Evolutionary conservation across 2,113 vertebrate genomes (phyloP).

Genomic region (Phyllopteryx taeniolatus): DNA sequence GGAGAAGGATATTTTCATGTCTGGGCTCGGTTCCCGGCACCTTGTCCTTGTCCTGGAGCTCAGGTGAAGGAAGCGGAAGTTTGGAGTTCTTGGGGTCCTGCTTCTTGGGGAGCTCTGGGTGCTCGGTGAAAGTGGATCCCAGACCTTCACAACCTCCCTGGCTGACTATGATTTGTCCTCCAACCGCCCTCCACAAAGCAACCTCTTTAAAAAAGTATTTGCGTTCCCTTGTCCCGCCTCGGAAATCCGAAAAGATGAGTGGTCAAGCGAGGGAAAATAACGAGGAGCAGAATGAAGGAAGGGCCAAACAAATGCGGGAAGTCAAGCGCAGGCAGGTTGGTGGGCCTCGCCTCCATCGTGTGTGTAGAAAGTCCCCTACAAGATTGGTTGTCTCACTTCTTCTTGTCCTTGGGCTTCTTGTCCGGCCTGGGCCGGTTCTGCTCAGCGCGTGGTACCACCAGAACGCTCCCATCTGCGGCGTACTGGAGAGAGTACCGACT

Average conservation of each 20-base stretch:
- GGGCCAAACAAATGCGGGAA: slow-evolving; percentile 73
- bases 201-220: slow-evolving; percentile 38
- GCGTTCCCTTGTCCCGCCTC: slow-evolving; percentile 47
- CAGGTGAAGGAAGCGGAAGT: slow-evolving; percentile 39
- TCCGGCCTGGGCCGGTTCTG: slow-evolving; percentile 81
- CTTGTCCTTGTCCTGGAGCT: background rate
- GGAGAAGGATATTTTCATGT: slow-evolving; percentile 98
- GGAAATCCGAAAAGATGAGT: slow-evolving; percentile 60
- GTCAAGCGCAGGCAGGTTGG: slow-evolving; percentile 51
- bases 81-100: slow-evolving; percentile 25
- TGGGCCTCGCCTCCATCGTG: slow-evolving; percentile 54
- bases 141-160: background rate
- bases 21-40: slow-evolving; percentile 87
- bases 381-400: slow-evolving; percentile 83
- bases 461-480: slow-evolving; percentile 84
- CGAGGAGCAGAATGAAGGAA: slow-evolving; percentile 64
- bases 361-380: slow-evolving; percentile 65
- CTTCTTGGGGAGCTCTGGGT: background rate
- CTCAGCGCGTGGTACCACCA: slow-evolving; percentile 85
- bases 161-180: background rate
- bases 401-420: slow-evolving; percentile 91
- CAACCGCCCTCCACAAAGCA: background rate
- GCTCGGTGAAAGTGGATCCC: background rate
- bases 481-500: slow-evolving; percentile 91
- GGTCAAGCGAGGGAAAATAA: slow-evolving; percentile 61